Evolutionary conservation across 2,888 invertebrate genomes (phyloP), one percentile per base, ranked within the genome.

Genomic region (Protonemura montana): DNA sequence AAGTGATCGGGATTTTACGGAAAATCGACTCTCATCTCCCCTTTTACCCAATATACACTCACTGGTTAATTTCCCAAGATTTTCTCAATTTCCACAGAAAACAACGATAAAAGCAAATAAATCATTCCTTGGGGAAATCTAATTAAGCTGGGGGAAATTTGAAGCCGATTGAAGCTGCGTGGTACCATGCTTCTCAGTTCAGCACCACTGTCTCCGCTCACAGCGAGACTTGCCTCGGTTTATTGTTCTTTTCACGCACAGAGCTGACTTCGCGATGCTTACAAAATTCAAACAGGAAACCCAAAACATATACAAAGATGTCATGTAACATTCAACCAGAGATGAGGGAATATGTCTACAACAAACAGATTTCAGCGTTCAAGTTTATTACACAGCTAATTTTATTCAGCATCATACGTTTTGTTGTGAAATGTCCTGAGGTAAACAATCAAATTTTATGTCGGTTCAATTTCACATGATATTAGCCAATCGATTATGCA

Each of bases 231-330:
- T 59, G 59, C 59, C 7, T 41, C 6, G 21, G 59, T 59, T 59
- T 59, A 59, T 59, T 59, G 59, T 59, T 59, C 35, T 35, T 35
- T 35, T 3, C 5, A 10, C 35, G 59, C 21, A 41, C 59, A 13
- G 35, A 3, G 59, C 59, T 13, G 59, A 59, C 21, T 59, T 21
- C 21, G 1, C 21, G 59, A 59, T 2, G 59, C 59, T 35, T 35
- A 35, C 35, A 1, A 2, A 10, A 21, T 59, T 59, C 13, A 21
- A 59, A 59, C 59, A 59, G 59, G 59, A 59, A 21, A 59, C 21
- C 59, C 59, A 59, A 35, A 59, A 59, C 59, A 59, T 59, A 59
- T 21, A 59, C 59, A 59, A 59, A 59, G 59, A 59, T 59, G 59
- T 59, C 59, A 21, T 59, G 59, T 7, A 21, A 59, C 59, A 59